Evolutionary conservation across 2,113 vertebrate species (phyloP), one percentile per base, ranked within the genome.

Genomic region (Accipiter cooperii): DNA sequence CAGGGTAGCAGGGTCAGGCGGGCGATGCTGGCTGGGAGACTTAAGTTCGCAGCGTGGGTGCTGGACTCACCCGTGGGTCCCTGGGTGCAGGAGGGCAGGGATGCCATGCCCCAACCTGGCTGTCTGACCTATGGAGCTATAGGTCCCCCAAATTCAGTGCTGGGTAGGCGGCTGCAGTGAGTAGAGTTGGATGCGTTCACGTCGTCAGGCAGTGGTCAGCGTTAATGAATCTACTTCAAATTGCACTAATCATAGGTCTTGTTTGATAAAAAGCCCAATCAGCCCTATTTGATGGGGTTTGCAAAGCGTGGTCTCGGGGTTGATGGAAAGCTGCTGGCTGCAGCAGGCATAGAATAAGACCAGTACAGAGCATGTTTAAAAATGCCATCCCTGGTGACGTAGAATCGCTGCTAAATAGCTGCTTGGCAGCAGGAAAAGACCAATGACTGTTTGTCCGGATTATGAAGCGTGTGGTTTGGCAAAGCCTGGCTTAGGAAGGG

Each of bases 11-110:
- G 55, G 29, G 40, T 42, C 8, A 11, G 57, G 16, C 0, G 6
- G 47, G 87, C 12, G 68, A 5, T 87, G 63, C 63, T 86, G 79
- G 19, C 65, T 13, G 0, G n/a, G 29, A 57, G 19, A 17, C 44
- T 94, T 12, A 3, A 25, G 69, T 9, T 92, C 31, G 12, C 3
- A 10, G 3, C 0, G 0, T 0, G 4, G 31, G 40, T 63, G 61
- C 46, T 68, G 42, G 54, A 64, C 54, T 92, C 78, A 28, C 38
- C 55, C 1, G 0, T 13, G 36, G 25, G 12, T n/a, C 31, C 34
- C 26, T 54, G 79, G 25, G 21, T 38, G 76, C 52, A 31, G 46
- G 31, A 52, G 57, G 38, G 42, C 33, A 36, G 61, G 16, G 51
- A 2, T 13, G 42, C 40, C 6, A 0, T 51, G 55, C 8, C 44